Conservation (phyloP, 2,113 vertebrate genomes). For the Sarotherodon lohbergeri region DNA sequence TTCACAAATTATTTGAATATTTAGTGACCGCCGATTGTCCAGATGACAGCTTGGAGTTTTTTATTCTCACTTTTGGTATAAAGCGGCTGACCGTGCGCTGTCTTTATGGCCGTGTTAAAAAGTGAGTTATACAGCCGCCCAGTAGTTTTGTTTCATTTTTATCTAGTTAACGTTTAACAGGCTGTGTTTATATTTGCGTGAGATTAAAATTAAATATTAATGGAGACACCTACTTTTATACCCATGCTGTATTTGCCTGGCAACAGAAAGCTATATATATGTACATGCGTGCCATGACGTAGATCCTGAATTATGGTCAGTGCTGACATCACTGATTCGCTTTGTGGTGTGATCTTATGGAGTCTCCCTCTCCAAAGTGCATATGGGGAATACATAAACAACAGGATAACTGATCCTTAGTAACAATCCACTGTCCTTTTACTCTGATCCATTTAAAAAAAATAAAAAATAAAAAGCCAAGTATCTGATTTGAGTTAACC, state of each 20-base stretch:
- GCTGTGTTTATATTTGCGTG: not conserved
- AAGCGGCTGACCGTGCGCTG: not conserved
- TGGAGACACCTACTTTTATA: constrained; percentile 24
- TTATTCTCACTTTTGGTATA: not conserved
- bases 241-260: constrained; percentile 63
- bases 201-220: constrained; percentile 30
- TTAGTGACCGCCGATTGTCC: not conserved
- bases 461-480: not conserved
- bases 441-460: not conserved
- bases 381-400: not conserved
- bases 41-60: not conserved
- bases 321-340: constrained; percentile 55
- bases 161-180: not conserved
- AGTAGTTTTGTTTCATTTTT: not conserved
- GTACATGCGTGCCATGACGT: constrained; percentile 47
- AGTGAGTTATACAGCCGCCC: not conserved
- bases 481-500: not conserved
- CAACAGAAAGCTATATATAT: constrained; percentile 71
- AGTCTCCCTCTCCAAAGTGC: not conserved
- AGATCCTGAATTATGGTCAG: constrained; percentile 51
- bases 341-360: constrained; percentile 22
- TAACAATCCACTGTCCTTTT: not conserved
- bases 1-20: not conserved
- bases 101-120: not conserved
- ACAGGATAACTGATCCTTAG: not conserved